phyloP scores from a whole-genome alignment of 1,140 invertebrate genomes.

The Lepidurus arcticus region DNA sequence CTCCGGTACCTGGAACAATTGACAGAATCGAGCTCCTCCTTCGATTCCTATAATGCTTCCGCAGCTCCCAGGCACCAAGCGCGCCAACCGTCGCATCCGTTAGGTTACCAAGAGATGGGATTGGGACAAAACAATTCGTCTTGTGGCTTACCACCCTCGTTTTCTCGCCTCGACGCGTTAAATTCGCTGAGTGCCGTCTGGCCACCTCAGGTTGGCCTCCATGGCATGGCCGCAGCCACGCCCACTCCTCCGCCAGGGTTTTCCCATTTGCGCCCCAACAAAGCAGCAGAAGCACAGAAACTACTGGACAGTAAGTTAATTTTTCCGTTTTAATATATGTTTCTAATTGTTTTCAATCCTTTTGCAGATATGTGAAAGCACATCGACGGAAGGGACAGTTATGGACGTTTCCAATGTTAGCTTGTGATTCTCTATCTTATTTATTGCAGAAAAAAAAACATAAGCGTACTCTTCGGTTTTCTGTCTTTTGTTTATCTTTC shows the following conservation, averaged over 20 bases:
- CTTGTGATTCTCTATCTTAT: conserved; percentile 11
- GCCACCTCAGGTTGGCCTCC: conserved; percentile 29
- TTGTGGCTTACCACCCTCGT: not conserved
- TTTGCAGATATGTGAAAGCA: conserved; percentile 12
- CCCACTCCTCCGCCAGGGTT: conserved; percentile 34
- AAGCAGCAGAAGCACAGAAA: conserved; percentile 35
- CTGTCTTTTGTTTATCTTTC: not conserved
- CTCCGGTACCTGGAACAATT: conserved; percentile 50
- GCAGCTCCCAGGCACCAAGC: conserved; percentile 32
- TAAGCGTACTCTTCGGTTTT: not conserved
- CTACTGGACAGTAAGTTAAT: conserved; percentile 34
- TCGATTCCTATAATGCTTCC: conserved; percentile 35
- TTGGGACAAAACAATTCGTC: conserved; percentile 28
- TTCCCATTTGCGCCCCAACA: conserved; percentile 32
- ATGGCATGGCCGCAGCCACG: conserved; percentile 15
- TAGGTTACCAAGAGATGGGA: conserved; percentile 30
- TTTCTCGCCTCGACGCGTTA: conserved; percentile 27
- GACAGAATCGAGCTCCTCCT: conserved; percentile 44
- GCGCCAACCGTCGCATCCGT: conserved; percentile 23
- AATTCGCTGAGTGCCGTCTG: conserved; percentile 31
- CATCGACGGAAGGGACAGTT: not conserved
- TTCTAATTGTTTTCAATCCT: not conserved
- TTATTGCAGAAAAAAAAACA: not conserved
- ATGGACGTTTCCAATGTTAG: not conserved
- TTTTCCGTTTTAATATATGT: not conserved